Evolutionary conservation across 2,888 invertebrate genomes (phyloP).

Genomic region (Aleiodes testaceus): DNA sequence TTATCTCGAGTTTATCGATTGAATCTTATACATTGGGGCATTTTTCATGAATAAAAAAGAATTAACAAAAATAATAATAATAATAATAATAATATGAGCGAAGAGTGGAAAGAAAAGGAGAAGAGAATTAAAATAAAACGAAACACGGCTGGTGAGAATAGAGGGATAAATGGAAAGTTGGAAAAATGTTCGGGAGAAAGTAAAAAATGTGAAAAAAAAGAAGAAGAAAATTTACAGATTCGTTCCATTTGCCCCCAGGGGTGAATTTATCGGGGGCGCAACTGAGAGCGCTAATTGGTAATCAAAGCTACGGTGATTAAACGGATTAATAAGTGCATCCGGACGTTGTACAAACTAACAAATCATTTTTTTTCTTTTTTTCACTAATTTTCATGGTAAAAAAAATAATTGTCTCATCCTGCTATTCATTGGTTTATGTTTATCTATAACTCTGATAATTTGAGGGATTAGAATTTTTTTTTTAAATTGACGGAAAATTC

Average conservation of each 20-base stretch:
- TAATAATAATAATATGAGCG: neutral
- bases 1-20: conserved; percentile 38
- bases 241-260: conserved; percentile 19
- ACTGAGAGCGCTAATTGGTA: conserved; percentile 28
- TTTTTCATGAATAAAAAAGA: conserved; percentile 40
- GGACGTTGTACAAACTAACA: too few relatives aligned
- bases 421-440: too few relatives aligned
- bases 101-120: conserved; percentile 15
- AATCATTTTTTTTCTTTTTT: too few relatives aligned
- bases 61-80: neutral
- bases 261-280: conserved; percentile 21
- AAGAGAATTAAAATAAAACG: conserved; percentile 9
- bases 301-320: conserved; percentile 29
- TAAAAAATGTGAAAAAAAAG: conserved; percentile 3
- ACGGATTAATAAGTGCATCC: conserved; percentile 27
- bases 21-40: conserved; percentile 38
- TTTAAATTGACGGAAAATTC: too few relatives aligned
- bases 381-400: too few relatives aligned
- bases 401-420: too few relatives aligned
- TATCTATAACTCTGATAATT: too few relatives aligned
- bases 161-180: conserved; percentile 21
- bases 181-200: conserved; percentile 5
- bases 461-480: too few relatives aligned
- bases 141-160: conserved; percentile 27
- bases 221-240: neutral